Evolutionary conservation across 92 coral and sea anemone genomes (phyloP).

Genomic region (Zoanthus solanderi): DNA sequence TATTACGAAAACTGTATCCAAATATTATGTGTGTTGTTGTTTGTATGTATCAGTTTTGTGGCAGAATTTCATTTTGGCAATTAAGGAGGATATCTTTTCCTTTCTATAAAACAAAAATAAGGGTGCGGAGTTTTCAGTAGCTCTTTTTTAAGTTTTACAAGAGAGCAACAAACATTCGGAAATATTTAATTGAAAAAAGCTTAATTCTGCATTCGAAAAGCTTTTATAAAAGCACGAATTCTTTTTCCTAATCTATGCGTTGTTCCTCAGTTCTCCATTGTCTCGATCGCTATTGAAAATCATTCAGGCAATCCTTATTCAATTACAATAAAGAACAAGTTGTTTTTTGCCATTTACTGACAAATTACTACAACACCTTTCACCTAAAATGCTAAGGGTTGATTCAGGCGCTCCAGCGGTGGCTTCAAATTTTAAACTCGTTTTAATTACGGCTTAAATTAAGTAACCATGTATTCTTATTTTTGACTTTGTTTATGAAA

Average conservation of each 20-base stretch:
- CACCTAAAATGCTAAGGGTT: neutral
- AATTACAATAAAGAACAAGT: neutral
- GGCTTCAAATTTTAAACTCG: neutral
- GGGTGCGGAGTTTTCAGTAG: neutral
- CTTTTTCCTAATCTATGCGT: neutral
- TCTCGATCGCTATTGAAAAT: slow-evolving; percentile 11
- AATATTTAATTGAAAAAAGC: neutral
- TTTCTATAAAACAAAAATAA: neutral
- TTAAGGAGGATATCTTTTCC: too few species aligned
- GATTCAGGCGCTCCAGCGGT: neutral
- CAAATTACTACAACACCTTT: neutral
- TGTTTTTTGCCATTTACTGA: neutral
- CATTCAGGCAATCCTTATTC: slow-evolving; percentile 13
- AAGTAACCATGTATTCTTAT: neutral
- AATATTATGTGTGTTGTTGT: too few species aligned
- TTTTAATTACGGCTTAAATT: neutral
- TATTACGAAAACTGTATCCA: too few species aligned
- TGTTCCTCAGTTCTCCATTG: neutral
- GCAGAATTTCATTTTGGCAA: too few species aligned
- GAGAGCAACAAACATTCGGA: neutral
- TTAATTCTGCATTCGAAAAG: neutral
- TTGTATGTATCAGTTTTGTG: too few species aligned
- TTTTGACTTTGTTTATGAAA: neutral
- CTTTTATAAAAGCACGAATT: neutral
- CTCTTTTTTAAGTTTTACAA: neutral